Evolutionary conservation across 2,888 invertebrate genomes (phyloP).

Genomic region (Lithophane semibrunnea): DNA sequence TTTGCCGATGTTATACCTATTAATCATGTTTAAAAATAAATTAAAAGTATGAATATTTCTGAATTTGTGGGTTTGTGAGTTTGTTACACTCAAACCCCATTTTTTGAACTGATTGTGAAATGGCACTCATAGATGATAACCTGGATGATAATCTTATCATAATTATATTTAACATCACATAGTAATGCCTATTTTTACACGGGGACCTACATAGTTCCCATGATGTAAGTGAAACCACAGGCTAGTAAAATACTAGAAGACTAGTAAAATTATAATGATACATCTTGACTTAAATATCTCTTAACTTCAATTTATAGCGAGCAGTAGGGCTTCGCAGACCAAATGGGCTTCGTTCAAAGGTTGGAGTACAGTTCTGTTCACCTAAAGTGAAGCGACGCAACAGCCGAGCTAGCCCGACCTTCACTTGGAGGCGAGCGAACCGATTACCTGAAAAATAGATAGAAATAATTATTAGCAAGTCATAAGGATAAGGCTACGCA

Average conservation of each 20-base stretch:
- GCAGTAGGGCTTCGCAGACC: constrained; percentile 70
- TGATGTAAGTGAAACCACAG: not conserved
- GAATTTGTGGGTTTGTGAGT: not conserved
- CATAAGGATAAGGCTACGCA: not conserved
- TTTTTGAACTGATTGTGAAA: not conserved
- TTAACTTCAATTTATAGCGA: constrained; percentile 67
- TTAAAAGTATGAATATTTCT: not conserved
- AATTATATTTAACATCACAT: too few relatives aligned
- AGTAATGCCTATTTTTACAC: not conserved
- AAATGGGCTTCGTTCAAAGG: constrained; percentile 74
- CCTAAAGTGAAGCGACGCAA: constrained; percentile 72
- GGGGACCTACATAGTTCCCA: not conserved
- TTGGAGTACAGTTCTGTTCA: constrained; percentile 66
- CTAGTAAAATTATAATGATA: not conserved
- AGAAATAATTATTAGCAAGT: not conserved
- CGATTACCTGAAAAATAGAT: constrained; percentile 71
- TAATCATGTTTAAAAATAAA: too few relatives aligned
- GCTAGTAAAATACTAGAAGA: too few relatives aligned
- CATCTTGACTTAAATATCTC: constrained; percentile 49
- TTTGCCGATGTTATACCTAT: not conserved
- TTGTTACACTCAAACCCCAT: not conserved
- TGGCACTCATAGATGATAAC: not conserved
- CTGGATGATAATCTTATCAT: too few relatives aligned
- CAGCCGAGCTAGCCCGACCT: constrained; percentile 73
- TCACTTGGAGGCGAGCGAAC: constrained; percentile 78